Evolutionary conservation across 2,888 invertebrate genomes (phyloP), one percentile per base, ranked within the genome.

Genomic region (Abrostola triplasia): DNA sequence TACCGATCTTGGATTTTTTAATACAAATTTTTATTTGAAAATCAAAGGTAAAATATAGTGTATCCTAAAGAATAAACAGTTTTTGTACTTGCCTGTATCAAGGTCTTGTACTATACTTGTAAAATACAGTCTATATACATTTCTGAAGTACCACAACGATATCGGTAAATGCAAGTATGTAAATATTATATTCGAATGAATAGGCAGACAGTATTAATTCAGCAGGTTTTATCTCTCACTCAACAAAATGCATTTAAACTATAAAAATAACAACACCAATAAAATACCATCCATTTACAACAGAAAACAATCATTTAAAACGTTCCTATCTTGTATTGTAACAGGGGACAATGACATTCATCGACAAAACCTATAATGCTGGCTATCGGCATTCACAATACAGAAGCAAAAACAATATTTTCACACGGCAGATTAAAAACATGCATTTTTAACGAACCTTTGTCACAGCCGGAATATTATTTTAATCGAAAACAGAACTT

Each of bases 391-490:
- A 13, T 24, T 47, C 44, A 35, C 69, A 56, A 44, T 55, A 49
- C 59, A 44, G 50, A 64, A 74, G 71, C 68, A 66, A 56, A 68
- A 68, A 68, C 57, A 74, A 70, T 70, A 64, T 73, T 73, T 67
- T 48, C 64, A 70, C 69, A 66, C 48, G 56, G 38, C 67, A 76
- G 76, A 79, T 78, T 78, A 72, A 78, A 78, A 78, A 79, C 67
- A 75, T 79, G 77, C 67, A 76, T 74, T 77, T 79, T 79, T 77
- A 79, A 78, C 72, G 70, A 78, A 72, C 72, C 60, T 64, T 64
- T 71, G 53, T 61, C 64, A 13, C 47, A 42, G 24, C 41, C 36
- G 12, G 63, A 59, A 72, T 67, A 67, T 67, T 75, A 77, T 75
- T 75, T 75, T 72, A 69, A 79, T 72, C 63, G 68, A 56, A 73